Evolutionary conservation across 2,888 invertebrate genomes (phyloP).

Genomic region (Scrobipalpa atriplicella): DNA sequence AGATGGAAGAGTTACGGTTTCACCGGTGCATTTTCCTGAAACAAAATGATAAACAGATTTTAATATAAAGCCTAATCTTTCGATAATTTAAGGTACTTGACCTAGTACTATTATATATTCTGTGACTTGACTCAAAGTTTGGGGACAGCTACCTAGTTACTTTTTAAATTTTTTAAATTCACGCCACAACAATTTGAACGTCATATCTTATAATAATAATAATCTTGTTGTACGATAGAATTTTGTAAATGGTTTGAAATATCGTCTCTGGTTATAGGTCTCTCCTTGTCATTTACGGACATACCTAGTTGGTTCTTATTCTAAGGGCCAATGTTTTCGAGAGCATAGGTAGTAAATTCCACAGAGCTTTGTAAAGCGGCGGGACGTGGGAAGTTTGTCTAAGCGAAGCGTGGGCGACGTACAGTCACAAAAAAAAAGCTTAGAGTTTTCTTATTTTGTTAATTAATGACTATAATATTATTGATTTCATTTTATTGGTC

Average conservation of each 20-base stretch:
- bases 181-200: no score
- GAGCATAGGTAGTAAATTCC: constrained; percentile 7
- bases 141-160: no score
- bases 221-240: no score
- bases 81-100: no score
- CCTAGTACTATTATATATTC: no score
- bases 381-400: constrained; percentile 15
- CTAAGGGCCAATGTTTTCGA: not conserved
- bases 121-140: not conserved
- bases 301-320: not conserved
- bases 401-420: constrained; percentile 3
- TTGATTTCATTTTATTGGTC: no score
- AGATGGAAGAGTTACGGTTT: constrained; percentile 21
- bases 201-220: no score
- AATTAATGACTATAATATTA: not conserved
- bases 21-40: constrained; percentile 25
- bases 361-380: not conserved
- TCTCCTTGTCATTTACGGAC: no score
- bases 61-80: no score
- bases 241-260: no score
- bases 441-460: not conserved
- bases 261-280: no score
- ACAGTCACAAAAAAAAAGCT: not conserved
- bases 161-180: no score
- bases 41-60: not conserved